Evolutionary conservation across 2,888 invertebrate species (phyloP), one percentile per base, ranked within the genome.

Genomic region (Eucera pruinosa): DNA sequence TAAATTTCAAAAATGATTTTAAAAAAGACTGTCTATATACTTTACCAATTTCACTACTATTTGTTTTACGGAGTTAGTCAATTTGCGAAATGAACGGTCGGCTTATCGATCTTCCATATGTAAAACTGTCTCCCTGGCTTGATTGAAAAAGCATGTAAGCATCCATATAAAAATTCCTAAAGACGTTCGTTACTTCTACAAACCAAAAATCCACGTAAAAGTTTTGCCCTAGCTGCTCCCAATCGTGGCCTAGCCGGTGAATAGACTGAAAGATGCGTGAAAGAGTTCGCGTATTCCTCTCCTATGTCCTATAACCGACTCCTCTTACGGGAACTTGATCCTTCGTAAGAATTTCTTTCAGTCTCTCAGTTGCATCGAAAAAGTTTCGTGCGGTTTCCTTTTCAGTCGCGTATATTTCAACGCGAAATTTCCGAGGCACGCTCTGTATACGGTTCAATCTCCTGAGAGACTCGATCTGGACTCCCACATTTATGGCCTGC

Each of bases 351-450:
- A 77, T 77, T 67, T 73, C 74, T 58, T 39, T 52, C 74, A 30
- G 15, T 33, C 27, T 6, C 27, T 39, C 50, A 11, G n/a, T n/a
- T 33, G 58, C 52, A 54, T 30, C n/a, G 60, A 15, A 27, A 23
- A 67, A 73, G 18, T 62, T 73, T 67, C 27, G 15, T 41, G 67
- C 41, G 62, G 62, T 23, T 64, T 68, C 47, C 62, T 73, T 76
- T 61, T 61, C n/a, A 13, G 4, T 54, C 20, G 15, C 41, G n/a
- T 74, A 52, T 64, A 64, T 50, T 36, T 66, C 66, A 43, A 30
- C 30, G 50, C 30, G 57, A 73, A 62, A 73, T 48, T 76, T 57
- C 4, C 45, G 11, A 11, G 30, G 33, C 7, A 23, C n/a, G 60
- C 33, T n/a, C n/a, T 13, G 18, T 20, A 30, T 36, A 48, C 60